These are phyloP conservation scores for Lepidurus arcticus DNA, from an alignment of 1,140 invertebrate species.

Conservation along the genomic window DNA sequence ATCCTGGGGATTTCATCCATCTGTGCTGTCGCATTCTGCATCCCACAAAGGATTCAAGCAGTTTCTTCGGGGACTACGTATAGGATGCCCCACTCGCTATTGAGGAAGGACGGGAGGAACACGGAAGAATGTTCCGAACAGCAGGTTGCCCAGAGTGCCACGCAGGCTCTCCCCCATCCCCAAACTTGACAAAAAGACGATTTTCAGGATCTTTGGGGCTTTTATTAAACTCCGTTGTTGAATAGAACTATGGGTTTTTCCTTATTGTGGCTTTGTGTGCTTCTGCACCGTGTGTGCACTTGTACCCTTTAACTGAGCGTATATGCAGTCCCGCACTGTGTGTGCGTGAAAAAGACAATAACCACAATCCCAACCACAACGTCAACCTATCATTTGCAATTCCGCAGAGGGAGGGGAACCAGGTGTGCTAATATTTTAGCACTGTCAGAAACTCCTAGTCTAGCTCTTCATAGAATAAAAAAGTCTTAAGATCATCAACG, in stretches of 20 bases:
- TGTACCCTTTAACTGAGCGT: no score
- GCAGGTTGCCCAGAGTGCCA: neutral
- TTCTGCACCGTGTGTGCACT: neutral
- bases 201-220: slow-evolving; percentile 1
- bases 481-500: neutral
- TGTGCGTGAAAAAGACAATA: neutral
- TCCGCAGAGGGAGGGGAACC: neutral
- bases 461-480: neutral
- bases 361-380: neutral
- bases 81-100: neutral
- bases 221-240: neutral
- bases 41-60: neutral
- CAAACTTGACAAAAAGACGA: neutral
- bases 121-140: neutral
- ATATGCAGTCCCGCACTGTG: no score
- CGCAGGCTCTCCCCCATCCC: neutral
- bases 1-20: slow-evolving; percentile 17
- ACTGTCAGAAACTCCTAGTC: neutral
- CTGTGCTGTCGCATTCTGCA: slow-evolving; percentile 7
- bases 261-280: neutral
- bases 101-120: neutral
- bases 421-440: neutral
- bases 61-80: neutral
- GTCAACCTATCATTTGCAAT: slow-evolving; percentile 12
- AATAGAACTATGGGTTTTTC: slow-evolving; percentile 20